Conservation (phyloP, 2,113 vertebrate species). For the Thinocorus orbignyianus region DNA sequence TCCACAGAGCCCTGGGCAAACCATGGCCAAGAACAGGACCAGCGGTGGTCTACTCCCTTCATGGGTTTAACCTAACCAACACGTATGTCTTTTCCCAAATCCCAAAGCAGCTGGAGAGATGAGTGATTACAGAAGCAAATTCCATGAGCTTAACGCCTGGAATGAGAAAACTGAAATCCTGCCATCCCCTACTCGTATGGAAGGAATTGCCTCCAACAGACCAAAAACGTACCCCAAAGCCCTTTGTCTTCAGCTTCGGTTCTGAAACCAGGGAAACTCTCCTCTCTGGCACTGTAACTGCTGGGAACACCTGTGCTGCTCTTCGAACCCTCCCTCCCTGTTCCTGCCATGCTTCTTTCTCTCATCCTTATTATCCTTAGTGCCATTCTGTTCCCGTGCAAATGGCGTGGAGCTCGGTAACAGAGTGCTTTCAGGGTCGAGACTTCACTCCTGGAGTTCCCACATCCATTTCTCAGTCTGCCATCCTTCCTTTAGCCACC, state of each 20-base stretch:
- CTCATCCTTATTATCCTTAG: background rate
- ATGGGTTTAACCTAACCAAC: background rate
- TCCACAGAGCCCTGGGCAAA: conserved; percentile 13
- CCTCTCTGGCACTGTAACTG: background rate
- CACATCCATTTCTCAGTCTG: background rate
- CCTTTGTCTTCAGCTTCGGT: background rate
- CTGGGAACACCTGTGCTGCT: background rate
- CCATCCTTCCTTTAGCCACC: background rate
- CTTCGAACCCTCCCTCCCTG: background rate
- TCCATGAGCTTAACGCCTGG: background rate
- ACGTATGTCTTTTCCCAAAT: background rate
- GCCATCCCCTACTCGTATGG: background rate
- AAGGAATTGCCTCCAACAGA: background rate
- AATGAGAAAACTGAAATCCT: background rate
- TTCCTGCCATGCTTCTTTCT: background rate
- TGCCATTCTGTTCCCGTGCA: background rate
- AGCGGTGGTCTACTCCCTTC: background rate
- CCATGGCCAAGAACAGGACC: background rate
- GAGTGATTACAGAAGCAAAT: background rate
- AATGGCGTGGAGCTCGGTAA: background rate
- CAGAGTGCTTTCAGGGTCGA: background rate
- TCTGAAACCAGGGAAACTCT: background rate
- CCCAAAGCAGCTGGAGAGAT: background rate
- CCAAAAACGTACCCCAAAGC: background rate
- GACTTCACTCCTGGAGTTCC: background rate